Conservation (phyloP, 2,797 vertebrate genomes). For the Macroramphosus scolopax region DNA sequence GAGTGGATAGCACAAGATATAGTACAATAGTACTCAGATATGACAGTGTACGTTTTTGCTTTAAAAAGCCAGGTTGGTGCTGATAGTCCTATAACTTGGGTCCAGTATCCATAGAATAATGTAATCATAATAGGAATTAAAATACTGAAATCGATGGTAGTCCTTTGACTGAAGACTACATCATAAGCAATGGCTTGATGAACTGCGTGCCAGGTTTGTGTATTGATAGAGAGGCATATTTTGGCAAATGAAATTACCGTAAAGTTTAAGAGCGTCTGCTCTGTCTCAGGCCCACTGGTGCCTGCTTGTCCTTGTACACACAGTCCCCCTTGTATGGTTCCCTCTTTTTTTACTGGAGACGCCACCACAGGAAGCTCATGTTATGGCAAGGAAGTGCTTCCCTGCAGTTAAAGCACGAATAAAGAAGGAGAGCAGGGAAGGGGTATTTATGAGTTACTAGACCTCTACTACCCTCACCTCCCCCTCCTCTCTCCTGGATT, state of each 20-base stretch:
- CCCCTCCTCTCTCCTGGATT: slow-evolving; percentile 14
- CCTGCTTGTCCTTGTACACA: slow-evolving; percentile 51
- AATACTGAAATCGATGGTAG: not conserved
- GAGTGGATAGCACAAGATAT: too few relatives aligned
- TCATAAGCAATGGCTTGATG: slow-evolving; percentile 3
- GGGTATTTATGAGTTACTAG: slow-evolving; percentile 56
- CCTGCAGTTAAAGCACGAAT: slow-evolving; percentile 63
- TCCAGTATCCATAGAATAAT: too few relatives aligned
- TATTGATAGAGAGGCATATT: slow-evolving; percentile 12
- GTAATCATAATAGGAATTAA: too few relatives aligned
- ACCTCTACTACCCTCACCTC: slow-evolving; percentile 17
- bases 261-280: slow-evolving; percentile 35
- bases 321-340: slow-evolving; percentile 38
- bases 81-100: too few relatives aligned
- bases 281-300: slow-evolving; percentile 41
- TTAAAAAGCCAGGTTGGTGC: too few relatives aligned
- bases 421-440: slow-evolving; percentile 42
- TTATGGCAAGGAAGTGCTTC: slow-evolving; percentile 74
- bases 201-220: not conserved
- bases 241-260: slow-evolving; percentile 16
- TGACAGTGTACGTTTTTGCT: too few relatives aligned
- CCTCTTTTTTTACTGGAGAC: slow-evolving; percentile 43
- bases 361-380: slow-evolving; percentile 68
- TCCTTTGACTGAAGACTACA: too few relatives aligned
- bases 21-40: too few relatives aligned